A percentile compares a stretch with the other conserved stretches of the same genome.
Evolutionary conservation across 2,797 vertebrate genomes (phyloP).

Genomic region (Anguilla megastoma): DNA sequence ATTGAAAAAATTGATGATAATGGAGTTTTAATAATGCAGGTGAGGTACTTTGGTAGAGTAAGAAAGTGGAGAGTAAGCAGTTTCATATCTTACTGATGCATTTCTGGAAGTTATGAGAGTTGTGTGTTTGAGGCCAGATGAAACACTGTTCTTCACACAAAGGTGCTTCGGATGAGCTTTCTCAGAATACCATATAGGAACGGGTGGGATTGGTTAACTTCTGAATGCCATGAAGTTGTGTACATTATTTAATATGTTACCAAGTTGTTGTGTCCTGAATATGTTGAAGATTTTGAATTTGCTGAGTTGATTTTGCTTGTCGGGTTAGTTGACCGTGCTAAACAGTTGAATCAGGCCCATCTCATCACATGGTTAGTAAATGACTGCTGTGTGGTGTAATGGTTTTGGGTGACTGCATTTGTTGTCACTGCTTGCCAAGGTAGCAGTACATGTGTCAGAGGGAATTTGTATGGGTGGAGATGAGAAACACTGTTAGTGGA

Average conservation of each 20-base stretch:
- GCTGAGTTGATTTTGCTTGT: background rate
- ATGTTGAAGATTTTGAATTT: background rate
- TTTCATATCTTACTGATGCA: background rate
- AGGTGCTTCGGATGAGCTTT: background rate
- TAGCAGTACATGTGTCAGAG: background rate
- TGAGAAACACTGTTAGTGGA: background rate
- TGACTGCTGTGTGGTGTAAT: background rate
- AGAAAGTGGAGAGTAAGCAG: background rate
- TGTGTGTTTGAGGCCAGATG: background rate
- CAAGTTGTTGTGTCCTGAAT: background rate
- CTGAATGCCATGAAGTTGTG: background rate
- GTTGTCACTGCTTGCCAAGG: background rate
- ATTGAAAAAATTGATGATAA: background rate
- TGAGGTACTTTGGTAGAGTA: background rate
- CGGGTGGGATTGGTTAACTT: background rate
- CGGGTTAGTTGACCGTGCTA: background rate
- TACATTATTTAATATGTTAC: too few relatives aligned
- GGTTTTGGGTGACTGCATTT: background rate
- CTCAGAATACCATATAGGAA: background rate
- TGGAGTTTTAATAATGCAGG: background rate
- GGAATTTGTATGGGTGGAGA: background rate
- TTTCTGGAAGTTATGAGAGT: background rate
- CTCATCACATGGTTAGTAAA: background rate
- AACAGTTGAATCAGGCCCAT: background rate
- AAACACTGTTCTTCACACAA: background rate